A percentile compares a stretch with the other conserved stretches of the same genome.
phyloP scores from a whole-genome alignment of 2,113 vertebrate genomes.

The Hystrix brachyura region DNA sequence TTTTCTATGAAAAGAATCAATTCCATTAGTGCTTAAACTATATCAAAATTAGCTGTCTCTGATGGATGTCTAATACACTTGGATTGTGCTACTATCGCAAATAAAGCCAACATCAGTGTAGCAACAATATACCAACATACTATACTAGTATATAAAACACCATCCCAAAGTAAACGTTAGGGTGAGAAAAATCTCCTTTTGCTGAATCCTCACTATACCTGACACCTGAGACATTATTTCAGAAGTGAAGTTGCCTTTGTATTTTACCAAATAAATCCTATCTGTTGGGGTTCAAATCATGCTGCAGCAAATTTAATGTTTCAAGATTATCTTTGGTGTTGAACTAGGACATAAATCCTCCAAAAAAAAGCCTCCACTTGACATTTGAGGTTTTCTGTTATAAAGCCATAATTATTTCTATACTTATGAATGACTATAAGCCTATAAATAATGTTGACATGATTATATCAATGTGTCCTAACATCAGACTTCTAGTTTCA shows the following conservation, averaged over 20 bases:
- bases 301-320: not conserved
- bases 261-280: not conserved
- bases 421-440: not conserved
- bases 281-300: not conserved
- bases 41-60: not conserved
- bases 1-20: not conserved
- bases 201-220: not conserved
- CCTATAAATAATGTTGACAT: not conserved
- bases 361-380: not conserved
- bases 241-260: not conserved
- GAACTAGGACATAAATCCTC: not conserved
- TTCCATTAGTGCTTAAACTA: not conserved
- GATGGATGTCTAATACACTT: not conserved
- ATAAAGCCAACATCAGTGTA: not conserved
- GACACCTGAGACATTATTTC: not conserved
- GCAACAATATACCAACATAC: not conserved
- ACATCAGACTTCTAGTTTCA: not conserved
- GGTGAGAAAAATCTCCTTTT: not conserved
- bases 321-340: not conserved
- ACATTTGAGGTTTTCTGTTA: not conserved
- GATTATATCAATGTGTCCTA: not conserved
- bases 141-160: not conserved
- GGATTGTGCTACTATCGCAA: not conserved
- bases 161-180: not conserved
- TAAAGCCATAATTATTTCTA: not conserved